phyloP scores from a whole-genome alignment of 2,888 invertebrate species.

The Steinernema hermaphroditum region DNA sequence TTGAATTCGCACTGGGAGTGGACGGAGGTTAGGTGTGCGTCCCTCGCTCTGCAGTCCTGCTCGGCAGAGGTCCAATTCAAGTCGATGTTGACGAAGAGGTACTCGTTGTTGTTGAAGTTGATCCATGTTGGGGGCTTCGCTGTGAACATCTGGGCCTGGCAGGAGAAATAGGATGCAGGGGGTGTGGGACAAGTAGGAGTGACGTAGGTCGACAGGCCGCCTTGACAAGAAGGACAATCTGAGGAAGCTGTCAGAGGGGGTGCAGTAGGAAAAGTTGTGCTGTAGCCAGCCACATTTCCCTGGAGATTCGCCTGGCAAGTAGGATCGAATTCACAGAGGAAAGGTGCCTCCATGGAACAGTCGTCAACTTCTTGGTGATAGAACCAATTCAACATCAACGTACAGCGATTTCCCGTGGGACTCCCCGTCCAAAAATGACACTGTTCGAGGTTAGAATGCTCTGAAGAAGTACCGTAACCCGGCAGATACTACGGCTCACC shows the following conservation, averaged over 20 bases:
- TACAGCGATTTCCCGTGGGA: no score
- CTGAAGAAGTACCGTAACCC: no score
- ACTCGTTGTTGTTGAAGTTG: neutral
- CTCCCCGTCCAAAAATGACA: neutral
- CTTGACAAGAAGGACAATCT: no score
- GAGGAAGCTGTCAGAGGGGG: neutral
- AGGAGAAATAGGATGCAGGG: neutral
- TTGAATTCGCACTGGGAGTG: conserved; percentile 22
- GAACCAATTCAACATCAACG: no score
- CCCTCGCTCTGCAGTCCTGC: neutral
- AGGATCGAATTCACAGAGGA: no score
- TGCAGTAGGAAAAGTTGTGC: neutral
- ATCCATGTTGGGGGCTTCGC: neutral
- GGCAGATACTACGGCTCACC: no score
- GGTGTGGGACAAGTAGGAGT: neutral
- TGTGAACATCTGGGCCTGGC: neutral
- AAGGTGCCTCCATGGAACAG: no score
- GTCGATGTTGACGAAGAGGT: neutral
- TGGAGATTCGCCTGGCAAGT: neutral
- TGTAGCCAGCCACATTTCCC: neutral
- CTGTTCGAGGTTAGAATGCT: neutral
- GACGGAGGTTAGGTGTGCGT: neutral
- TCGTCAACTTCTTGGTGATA: no score
- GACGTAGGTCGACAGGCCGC: neutral
- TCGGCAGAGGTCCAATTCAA: neutral